phyloP scores from a whole-genome alignment of 2,888 invertebrate species.

The Dasypolia templi region DNA sequence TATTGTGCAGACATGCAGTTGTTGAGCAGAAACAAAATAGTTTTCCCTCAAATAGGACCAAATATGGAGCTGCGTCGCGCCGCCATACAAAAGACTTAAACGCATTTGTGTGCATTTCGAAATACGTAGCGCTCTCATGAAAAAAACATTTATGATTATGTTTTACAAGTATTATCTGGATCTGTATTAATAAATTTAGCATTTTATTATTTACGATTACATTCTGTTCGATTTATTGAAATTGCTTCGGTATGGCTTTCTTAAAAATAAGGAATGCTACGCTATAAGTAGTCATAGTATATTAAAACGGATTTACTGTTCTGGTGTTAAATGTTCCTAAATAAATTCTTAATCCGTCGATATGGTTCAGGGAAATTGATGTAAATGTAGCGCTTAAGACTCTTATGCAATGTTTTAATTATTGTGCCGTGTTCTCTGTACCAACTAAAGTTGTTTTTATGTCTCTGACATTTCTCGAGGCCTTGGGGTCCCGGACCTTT shows the following conservation, averaged over 20 bases:
- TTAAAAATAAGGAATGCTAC: slow-evolving; percentile 6
- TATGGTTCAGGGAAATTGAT: background rate
- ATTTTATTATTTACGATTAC: slow-evolving; percentile 41
- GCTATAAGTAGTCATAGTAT: background rate
- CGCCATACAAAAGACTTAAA: slow-evolving; percentile 84
- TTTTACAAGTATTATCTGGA: slow-evolving; percentile 38
- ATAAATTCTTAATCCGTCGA: background rate
- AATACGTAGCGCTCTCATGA: slow-evolving; percentile 26
- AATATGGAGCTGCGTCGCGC: slow-evolving; percentile 49
- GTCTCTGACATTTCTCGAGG: no score
- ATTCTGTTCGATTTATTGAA: slow-evolving; percentile 38
- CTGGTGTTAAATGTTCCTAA: background rate
- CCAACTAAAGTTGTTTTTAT: background rate
- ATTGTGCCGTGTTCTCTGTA: background rate
- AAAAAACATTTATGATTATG: slow-evolving; percentile 37
- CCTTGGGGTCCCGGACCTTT: no score
- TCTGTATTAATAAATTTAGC: slow-evolving; percentile 35
- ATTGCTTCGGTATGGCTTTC: slow-evolving; percentile 24
- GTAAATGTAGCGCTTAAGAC: background rate
- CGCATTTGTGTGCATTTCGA: slow-evolving; percentile 69
- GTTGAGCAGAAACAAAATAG: slow-evolving; percentile 1
- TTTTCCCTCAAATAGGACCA: slow-evolving; percentile 30
- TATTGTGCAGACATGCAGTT: slow-evolving; percentile 14
- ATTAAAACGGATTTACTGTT: slow-evolving; percentile 9
- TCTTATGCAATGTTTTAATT: background rate